Conservation (phyloP, 2,113 vertebrate species). For the Podocnemis expansa region DNA sequence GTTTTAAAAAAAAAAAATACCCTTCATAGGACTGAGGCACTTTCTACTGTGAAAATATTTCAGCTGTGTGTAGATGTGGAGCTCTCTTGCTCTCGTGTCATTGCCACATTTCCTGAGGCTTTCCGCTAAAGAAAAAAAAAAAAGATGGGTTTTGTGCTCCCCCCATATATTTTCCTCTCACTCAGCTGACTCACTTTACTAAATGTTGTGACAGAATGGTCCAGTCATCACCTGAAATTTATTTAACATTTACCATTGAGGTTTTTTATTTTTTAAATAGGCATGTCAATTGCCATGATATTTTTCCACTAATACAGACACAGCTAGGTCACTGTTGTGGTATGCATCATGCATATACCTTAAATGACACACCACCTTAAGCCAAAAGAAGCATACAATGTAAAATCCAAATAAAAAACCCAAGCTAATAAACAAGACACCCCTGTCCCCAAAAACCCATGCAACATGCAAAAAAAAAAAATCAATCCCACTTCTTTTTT, state of each 20-base stretch:
- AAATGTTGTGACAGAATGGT: background rate
- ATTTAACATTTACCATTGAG: background rate
- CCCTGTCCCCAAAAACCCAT: too few species aligned
- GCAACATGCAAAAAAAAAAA: too few species aligned
- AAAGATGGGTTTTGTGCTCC: background rate
- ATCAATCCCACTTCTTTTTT: too few species aligned
- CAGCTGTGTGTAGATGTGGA: too few species aligned
- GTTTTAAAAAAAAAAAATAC: fast-evolving
- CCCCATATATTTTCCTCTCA: background rate
- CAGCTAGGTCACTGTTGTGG: too few species aligned
- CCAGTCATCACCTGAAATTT: background rate
- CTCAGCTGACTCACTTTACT: background rate
- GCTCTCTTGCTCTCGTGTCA: background rate
- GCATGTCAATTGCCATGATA: background rate
- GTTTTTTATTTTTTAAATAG: background rate
- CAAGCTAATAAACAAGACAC: too few species aligned
- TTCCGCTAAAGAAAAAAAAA: background rate
- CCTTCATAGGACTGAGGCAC: too few species aligned
- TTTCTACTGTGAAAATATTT: background rate
- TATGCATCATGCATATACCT: background rate
- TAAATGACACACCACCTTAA: background rate
- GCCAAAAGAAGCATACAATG: background rate
- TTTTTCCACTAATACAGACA: background rate
- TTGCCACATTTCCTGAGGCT: background rate
- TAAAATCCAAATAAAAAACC: too few species aligned